Percentiles rank a stretch among this genome's conserved stretches.
These are phyloP conservation scores for Drosophila formosana DNA, from an alignment of 2,888 invertebrate genomes.

Conservation along the genomic window DNA sequence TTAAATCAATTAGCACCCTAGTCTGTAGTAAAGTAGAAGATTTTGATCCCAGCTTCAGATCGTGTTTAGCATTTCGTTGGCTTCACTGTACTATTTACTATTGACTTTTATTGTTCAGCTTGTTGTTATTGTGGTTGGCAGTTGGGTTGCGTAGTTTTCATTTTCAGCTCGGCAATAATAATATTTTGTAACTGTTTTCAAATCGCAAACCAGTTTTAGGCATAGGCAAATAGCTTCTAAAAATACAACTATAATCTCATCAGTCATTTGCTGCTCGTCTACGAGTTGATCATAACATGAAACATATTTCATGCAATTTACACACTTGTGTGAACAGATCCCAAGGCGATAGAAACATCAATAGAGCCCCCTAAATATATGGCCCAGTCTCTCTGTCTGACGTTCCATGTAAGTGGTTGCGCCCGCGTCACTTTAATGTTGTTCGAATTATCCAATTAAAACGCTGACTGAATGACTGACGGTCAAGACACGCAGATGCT, in stretches of 20 bases:
- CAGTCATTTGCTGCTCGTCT: slow-evolving; percentile 6
- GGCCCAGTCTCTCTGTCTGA: slow-evolving; percentile 22
- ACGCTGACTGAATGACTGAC: slow-evolving; percentile 23
- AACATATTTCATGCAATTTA: slow-evolving; percentile 63
- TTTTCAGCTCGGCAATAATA: slow-evolving; percentile 45
- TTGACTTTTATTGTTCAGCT: slow-evolving; percentile 34
- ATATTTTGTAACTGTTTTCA: slow-evolving; percentile 65
- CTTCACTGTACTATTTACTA: slow-evolving; percentile 47
- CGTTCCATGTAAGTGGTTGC: slow-evolving; percentile 22
- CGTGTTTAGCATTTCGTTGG: not conserved
- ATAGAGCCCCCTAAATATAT: slow-evolving; percentile 29
- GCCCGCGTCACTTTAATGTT: slow-evolving; percentile 34
- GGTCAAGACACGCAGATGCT: slow-evolving; percentile 37
- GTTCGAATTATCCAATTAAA: slow-evolving; percentile 76
- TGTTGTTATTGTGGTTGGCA: slow-evolving; percentile 37
- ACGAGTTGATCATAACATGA: slow-evolving; percentile 1
- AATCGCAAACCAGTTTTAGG: slow-evolving; percentile 59
- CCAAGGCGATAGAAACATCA: slow-evolving; percentile 54
- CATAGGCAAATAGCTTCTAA: slow-evolving; percentile 41
- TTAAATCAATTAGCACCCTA: slow-evolving; percentile 2
- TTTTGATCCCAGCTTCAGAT: not conserved
- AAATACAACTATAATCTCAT: slow-evolving; percentile 50
- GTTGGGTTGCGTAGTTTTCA: slow-evolving; percentile 55
- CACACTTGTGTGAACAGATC: slow-evolving; percentile 66
- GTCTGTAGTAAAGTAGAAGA: not conserved